Percentiles rank a stretch among this genome's conserved stretches.
These are phyloP conservation scores for Asbolus verrucosus DNA, from an alignment of 1,140 invertebrate genomes.

Conservation along the genomic window DNA sequence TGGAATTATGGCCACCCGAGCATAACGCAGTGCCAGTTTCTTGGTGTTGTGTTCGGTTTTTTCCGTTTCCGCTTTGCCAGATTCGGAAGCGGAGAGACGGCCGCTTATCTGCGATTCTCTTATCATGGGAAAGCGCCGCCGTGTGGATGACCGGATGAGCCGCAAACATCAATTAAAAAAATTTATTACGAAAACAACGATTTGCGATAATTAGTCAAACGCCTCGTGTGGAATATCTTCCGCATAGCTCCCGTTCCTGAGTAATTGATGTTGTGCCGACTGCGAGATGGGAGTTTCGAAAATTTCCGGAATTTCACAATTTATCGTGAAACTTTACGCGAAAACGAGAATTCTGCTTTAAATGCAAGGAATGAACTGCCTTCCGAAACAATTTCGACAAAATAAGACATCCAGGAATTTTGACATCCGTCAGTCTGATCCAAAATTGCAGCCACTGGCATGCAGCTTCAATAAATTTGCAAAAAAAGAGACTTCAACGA, in stretches of 20 bases:
- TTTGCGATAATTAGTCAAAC: slow-evolving; percentile 14
- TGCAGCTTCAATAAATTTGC: too few relatives aligned
- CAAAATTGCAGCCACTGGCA: too few relatives aligned
- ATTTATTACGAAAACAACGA: background rate
- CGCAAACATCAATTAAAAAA: too few relatives aligned
- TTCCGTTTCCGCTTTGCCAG: slow-evolving; percentile 14
- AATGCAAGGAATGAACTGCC: too few relatives aligned
- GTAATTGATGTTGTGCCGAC: slow-evolving; percentile 12
- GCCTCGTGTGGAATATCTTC: background rate
- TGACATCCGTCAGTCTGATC: too few relatives aligned
- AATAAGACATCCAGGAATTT: too few relatives aligned
- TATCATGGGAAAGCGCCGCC: too few relatives aligned
- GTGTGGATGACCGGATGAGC: too few relatives aligned
- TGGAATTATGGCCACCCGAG: slow-evolving; percentile 4
- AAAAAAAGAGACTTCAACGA: too few relatives aligned
- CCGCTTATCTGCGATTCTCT: slow-evolving; percentile 1
- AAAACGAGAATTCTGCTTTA: background rate
- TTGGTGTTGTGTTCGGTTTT: slow-evolving; percentile 10
- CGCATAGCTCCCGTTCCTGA: background rate
- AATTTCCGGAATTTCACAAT: slow-evolving; percentile 5
- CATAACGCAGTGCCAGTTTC: slow-evolving; percentile 24
- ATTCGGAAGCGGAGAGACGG: background rate
- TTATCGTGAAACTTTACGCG: slow-evolving; percentile 2
- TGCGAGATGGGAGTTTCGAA: slow-evolving; percentile 1
- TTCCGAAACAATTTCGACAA: too few relatives aligned